Base-by-base conservation (phyloP, 2,888 invertebrate genomes). In the Thelaira solivaga region DNA sequence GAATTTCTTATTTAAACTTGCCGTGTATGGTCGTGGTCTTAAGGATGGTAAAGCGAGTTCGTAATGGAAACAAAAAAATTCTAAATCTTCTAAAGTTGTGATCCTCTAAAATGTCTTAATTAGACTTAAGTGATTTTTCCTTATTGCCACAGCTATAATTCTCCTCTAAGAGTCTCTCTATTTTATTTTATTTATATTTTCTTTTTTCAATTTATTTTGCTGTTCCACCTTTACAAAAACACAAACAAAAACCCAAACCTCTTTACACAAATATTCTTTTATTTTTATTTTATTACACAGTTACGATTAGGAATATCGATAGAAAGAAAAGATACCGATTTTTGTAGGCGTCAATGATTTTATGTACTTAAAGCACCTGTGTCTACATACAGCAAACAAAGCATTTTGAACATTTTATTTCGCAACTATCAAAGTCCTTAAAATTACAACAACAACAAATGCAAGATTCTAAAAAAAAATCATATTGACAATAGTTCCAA, bases 341-440 rank as follows among this genome's bases (percentile, higher is more conserved):
- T 68, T 76, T 68, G 76, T 81, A 80, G 82, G 82, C 82, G 82
- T 82, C 81, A 82, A 80, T 80, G 76, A 78, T 77, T 81, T 80
- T 82, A 80, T 81, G 80, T 81, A 75, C 59, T 80, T 82, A 76
- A 78, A 74, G 82, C 82, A 82, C 82, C 81, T 82, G 82, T 81
- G 71, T 82, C 80, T 78, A 81, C 57, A 80, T 39, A 43, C 36
- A 39, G 10, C 43, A 65, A 51, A 64, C 34, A 72, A 39, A 57
- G 49, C 55, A 67, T 59, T 69, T 68, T 69, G 47, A 71, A 69
- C 59, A 64, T 68, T 73, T 53, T 45, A 69, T 76, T 74, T 73
- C 72, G 78, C 78, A 78, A 78, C 69, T 71, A 78, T 78, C 78
- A 78, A 80, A 78, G 78, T 74, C 74, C 74, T 71, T 55, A 53